Percentiles rank a stretch among this genome's conserved stretches.
Evolutionary conservation across 2,113 vertebrate genomes (phyloP).

Genomic region (Donacobius atricapilla): DNA sequence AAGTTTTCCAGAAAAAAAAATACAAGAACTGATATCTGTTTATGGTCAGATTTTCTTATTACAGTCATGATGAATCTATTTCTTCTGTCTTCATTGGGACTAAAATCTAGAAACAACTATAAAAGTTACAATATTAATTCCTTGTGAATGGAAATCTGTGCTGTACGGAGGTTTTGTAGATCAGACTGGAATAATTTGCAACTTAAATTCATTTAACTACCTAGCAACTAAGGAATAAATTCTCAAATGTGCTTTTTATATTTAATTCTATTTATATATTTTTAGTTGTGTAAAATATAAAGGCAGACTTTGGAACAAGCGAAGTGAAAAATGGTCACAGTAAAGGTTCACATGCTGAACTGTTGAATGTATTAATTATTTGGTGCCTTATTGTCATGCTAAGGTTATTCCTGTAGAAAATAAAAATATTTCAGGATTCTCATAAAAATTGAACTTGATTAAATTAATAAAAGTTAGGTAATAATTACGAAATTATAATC

Average conservation of each 20-base stretch:
- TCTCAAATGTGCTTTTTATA: neutral
- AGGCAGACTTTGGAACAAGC: neutral
- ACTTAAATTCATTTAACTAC: neutral
- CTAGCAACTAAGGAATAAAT: neutral
- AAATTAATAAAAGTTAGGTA: neutral
- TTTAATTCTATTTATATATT: neutral
- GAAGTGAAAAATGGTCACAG: neutral
- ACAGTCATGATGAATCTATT: neutral
- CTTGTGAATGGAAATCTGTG: neutral
- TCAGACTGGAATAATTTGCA: neutral
- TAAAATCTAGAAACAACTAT: neutral
- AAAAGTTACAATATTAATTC: neutral
- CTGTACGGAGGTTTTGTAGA: neutral
- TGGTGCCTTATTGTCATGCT: neutral
- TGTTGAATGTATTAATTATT: neutral
- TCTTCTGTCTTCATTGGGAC: neutral
- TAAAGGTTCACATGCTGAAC: neutral
- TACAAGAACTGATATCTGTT: neutral
- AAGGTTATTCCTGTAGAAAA: neutral
- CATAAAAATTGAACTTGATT: neutral
- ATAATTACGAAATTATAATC: neutral
- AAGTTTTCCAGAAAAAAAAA: neutral
- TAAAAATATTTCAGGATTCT: neutral
- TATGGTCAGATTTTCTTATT: neutral
- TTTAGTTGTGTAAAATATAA: neutral